phyloP scores from a whole-genome alignment of 2,888 invertebrate species.

The Drosophila borborema region DNA sequence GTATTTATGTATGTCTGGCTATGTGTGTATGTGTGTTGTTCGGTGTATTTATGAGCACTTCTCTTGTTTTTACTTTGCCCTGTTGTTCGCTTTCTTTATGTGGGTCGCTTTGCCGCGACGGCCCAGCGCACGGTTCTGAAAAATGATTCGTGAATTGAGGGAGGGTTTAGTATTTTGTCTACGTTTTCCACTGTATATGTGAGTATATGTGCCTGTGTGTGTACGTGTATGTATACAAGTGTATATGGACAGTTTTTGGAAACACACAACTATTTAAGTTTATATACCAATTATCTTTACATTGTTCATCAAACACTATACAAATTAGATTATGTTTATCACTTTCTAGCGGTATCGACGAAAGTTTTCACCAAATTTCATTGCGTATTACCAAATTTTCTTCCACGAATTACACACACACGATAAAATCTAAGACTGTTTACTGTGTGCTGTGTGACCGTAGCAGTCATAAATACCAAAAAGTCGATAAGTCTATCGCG shows the following conservation, averaged over 20 bases:
- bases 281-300: constrained; percentile 20
- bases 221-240: constrained; percentile 33
- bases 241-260: constrained; percentile 22
- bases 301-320: constrained; percentile 21
- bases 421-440: constrained; percentile 75
- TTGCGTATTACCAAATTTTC: constrained; percentile 51
- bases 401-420: constrained; percentile 58
- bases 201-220: constrained; percentile 22
- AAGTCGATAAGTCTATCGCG: neutral
- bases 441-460: constrained; percentile 59
- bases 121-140: constrained; percentile 54
- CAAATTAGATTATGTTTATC: constrained; percentile 13
- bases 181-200: constrained; percentile 45
- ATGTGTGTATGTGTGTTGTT: constrained; percentile 4
- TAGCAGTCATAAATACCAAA: constrained; percentile 31
- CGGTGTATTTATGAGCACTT: constrained; percentile 32
- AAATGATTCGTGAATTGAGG: constrained; percentile 51
- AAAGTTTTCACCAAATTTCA: constrained; percentile 23
- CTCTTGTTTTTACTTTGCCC: constrained; percentile 55
- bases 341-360: constrained; percentile 11
- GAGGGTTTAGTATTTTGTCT: constrained; percentile 75
- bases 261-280: constrained; percentile 18
- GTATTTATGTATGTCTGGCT: neutral
- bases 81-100: constrained; percentile 69
- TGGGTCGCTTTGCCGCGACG: constrained; percentile 72